Conservation (phyloP, 2,888 invertebrate genomes). For the Sinelater perroti region DNA sequence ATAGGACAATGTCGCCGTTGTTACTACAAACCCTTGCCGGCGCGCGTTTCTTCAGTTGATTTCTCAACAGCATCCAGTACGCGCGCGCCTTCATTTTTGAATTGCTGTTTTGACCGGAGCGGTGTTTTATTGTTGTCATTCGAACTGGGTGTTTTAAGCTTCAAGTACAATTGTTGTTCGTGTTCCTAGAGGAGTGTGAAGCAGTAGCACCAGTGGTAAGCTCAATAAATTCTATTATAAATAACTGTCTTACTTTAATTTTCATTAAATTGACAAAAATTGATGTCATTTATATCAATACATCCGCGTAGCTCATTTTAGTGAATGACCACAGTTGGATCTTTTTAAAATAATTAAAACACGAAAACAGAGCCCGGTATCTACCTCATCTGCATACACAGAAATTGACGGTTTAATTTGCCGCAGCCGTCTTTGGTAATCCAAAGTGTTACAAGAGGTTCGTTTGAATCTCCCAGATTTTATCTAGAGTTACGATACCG, state of each 20-base stretch:
- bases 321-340: too few relatives aligned
- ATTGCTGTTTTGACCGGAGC: background rate
- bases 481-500: conserved; percentile 5
- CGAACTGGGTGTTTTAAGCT: too few relatives aligned
- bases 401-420: conserved; percentile 5
- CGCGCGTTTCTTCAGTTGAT: conserved; percentile 17
- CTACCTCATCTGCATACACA: too few relatives aligned
- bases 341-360: background rate
- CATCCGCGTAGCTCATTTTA: too few relatives aligned
- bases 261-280: too few relatives aligned
- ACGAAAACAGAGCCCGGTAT: too few relatives aligned
- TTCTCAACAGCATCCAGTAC: conserved; percentile 8
- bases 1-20: conserved; percentile 11
- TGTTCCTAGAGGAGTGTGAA: too few relatives aligned
- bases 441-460: conserved; percentile 2
- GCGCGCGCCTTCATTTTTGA: background rate
- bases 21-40: conserved; percentile 8
- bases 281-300: too few relatives aligned
- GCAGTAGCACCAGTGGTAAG: too few relatives aligned
- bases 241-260: too few relatives aligned
- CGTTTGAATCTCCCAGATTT: conserved; percentile 2
- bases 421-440: background rate
- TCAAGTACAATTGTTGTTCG: too few relatives aligned
- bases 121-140: background rate
- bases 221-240: too few relatives aligned